These are phyloP conservation scores for Ammodytes marinus DNA, from an alignment of 2,113 vertebrate genomes.

Conservation along the genomic window DNA sequence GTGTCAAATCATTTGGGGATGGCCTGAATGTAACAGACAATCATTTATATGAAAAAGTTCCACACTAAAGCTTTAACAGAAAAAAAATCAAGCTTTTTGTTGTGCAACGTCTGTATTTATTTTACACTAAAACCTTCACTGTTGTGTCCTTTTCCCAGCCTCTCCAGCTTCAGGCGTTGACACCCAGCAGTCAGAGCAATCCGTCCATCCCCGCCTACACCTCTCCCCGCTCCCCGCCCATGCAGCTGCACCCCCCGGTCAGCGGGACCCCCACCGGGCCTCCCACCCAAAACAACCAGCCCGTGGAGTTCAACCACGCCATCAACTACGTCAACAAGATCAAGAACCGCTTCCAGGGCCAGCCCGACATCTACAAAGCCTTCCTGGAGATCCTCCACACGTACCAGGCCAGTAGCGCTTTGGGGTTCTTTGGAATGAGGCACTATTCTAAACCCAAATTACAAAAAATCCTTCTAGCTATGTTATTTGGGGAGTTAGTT, in stretches of 20 bases:
- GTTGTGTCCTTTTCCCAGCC: slow-evolving; percentile 79
- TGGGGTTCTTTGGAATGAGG: too few species aligned
- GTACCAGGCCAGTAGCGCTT: slow-evolving; percentile 92
- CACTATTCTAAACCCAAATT: too few species aligned
- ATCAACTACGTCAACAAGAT: slow-evolving; percentile 99
- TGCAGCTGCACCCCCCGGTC: slow-evolving; percentile 87
- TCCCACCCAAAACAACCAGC: slow-evolving; percentile 97
- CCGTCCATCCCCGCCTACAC: slow-evolving; percentile 92
- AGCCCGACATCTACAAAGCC: slow-evolving; percentile 99
- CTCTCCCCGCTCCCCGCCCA: slow-evolving; percentile 93
- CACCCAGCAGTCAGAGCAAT: slow-evolving; percentile 92
- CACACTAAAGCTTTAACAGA: too few species aligned
- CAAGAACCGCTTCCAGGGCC: slow-evolving; percentile 99
- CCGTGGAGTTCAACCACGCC: slow-evolving; percentile 98
- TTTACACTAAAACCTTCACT: not conserved
- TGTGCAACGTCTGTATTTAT: not conserved
- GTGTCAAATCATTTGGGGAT: too few species aligned
- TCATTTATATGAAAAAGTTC: too few species aligned
- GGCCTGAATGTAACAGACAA: too few species aligned
- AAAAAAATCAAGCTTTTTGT: not conserved
- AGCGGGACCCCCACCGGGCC: slow-evolving; percentile 93
- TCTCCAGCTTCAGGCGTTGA: slow-evolving; percentile 90
- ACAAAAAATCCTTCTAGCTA: too few species aligned
- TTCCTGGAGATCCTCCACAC: slow-evolving; percentile 99
- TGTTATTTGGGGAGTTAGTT: too few species aligned